Conservation (phyloP, 2,113 vertebrate genomes). For the Grantiella picta region DNA sequence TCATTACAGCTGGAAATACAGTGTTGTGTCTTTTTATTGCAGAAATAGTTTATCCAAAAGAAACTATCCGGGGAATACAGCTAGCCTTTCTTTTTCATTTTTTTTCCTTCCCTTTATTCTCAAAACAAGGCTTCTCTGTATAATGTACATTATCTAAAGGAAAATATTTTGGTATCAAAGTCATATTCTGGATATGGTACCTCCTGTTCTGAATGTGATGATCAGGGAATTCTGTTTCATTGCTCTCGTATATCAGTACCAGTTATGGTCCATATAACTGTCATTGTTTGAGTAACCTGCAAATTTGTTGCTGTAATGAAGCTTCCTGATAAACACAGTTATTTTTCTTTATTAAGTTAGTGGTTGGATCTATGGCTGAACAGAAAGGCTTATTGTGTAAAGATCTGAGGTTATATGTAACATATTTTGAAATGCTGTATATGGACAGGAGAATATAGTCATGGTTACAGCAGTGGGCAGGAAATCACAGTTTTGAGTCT, state of each 20-base stretch:
- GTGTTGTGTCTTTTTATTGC: neutral
- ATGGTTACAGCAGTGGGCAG: slow-evolving; percentile 47
- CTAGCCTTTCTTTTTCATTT: neutral
- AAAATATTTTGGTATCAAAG: slow-evolving; percentile 22
- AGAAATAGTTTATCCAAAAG: neutral
- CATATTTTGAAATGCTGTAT: slow-evolving; percentile 46
- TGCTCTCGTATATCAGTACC: neutral
- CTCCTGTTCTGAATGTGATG: slow-evolving; percentile 1
- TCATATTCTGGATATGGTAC: neutral
- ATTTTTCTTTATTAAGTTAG: slow-evolving; percentile 42
- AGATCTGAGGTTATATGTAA: neutral
- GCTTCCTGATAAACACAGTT: slow-evolving; percentile 18
- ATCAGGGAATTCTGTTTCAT: slow-evolving; percentile 17
- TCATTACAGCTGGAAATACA: neutral
- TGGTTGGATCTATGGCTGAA: neutral
- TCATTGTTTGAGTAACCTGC: slow-evolving; percentile 43
- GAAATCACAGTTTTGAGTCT: slow-evolving; percentile 56
- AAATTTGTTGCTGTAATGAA: slow-evolving; percentile 42
- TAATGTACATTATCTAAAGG: neutral
- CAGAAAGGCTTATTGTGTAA: neutral
- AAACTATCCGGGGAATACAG: neutral
- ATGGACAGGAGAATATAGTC: slow-evolving; percentile 39
- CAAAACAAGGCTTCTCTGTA: neutral
- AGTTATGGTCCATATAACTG: slow-evolving; percentile 48
- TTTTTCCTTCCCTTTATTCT: neutral